These are phyloP conservation scores for Sminthopsis crassicaudata DNA, from an alignment of 2,113 vertebrate genomes.

Conservation along the genomic window DNA sequence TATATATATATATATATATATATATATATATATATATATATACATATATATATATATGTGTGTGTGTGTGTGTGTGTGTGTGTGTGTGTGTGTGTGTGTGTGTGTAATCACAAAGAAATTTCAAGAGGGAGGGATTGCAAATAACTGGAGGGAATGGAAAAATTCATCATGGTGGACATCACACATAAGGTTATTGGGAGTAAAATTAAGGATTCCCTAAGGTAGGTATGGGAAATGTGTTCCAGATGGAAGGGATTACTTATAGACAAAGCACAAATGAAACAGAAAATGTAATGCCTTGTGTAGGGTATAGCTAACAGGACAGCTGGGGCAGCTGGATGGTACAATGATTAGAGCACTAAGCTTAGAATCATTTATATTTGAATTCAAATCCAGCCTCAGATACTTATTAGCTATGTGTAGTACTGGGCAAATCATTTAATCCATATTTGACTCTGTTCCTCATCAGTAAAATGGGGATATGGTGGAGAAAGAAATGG, in stretches of 20 bases:
- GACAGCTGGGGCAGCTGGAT: neutral
- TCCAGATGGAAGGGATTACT: neutral
- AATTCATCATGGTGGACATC: too few species aligned
- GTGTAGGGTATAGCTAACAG: neutral
- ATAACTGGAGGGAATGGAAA: too few species aligned
- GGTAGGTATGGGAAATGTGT: neutral
- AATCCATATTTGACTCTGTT: neutral
- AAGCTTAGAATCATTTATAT: neutral
- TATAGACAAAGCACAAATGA: neutral
- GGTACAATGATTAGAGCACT: neutral
- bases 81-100: too few species aligned
- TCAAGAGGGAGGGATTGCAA: too few species aligned
- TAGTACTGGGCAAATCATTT: too few species aligned
- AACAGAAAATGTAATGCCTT: neutral
- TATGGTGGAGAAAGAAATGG: neutral
- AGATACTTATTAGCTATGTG: neutral
- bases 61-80: too few species aligned
- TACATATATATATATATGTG: too few species aligned
- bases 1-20: too few species aligned
- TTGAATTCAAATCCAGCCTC: neutral
- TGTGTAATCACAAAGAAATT: too few species aligned
- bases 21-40: too few species aligned
- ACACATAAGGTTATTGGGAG: neutral
- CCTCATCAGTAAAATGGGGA: neutral
- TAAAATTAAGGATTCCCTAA: neutral